Evolutionary conservation across 1,140 invertebrate species (phyloP).

Genomic region (Caenorhabditis latens): DNA sequence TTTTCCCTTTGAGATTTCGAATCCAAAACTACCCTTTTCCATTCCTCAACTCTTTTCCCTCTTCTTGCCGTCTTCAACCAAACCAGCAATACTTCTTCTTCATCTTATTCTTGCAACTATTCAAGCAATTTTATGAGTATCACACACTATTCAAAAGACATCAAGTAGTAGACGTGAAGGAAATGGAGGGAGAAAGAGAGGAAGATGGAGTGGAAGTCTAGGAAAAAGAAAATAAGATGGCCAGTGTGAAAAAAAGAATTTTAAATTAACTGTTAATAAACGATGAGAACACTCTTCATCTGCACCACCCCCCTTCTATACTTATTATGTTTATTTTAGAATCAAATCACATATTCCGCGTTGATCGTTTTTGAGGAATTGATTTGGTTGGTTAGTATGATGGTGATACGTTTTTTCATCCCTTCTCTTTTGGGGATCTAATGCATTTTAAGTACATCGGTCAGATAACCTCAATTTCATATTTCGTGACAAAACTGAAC

Average conservation of each 20-base stretch:
- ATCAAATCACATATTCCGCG: no score
- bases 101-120: constrained; percentile 47
- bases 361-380: no score
- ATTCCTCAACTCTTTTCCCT: not conserved
- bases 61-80: no score
- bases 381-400: no score
- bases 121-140: constrained; percentile 41
- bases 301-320: not conserved
- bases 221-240: constrained; percentile 28
- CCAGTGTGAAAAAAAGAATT: constrained; percentile 22
- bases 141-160: constrained; percentile 39
- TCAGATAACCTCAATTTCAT: no score
- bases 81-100: not conserved
- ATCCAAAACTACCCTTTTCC: constrained; percentile 22
- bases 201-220: constrained; percentile 4
- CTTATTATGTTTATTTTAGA: no score
- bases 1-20: constrained; percentile 52
- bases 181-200: not conserved
- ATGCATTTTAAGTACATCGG: no score
- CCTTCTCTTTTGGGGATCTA: no score
- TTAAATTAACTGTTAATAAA: constrained; percentile 34
- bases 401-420: no score
- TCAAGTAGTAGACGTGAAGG: constrained; percentile 4
- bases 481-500: no score
- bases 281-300: not conserved